Evolutionary conservation across 1,140 invertebrate genomes (phyloP).

Genomic region (Aphaenogaster rudis): DNA sequence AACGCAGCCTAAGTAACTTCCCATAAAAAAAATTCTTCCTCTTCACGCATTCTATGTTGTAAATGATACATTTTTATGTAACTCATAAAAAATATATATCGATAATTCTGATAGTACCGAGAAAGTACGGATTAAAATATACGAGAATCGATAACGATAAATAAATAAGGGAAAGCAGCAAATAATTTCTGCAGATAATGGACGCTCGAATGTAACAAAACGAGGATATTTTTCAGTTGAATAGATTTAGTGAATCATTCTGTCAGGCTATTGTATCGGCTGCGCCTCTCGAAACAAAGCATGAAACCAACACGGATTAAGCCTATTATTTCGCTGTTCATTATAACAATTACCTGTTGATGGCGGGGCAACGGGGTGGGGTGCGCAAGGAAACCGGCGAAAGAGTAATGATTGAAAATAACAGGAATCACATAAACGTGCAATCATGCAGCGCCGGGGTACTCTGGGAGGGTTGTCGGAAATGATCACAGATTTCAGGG

Average conservation of each 20-base stretch:
- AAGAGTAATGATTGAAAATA: constrained; percentile 85
- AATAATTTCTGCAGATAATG: constrained; percentile 20
- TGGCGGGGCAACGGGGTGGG: constrained; percentile 52
- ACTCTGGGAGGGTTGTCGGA: constrained; percentile 69
- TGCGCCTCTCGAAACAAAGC: constrained; percentile 73
- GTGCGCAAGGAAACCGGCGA: constrained; percentile 60
- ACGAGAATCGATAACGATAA: constrained; percentile 10
- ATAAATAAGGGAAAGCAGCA: background rate
- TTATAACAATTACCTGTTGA: constrained; percentile 79
- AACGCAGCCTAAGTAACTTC: background rate
- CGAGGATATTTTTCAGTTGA: constrained; percentile 21
- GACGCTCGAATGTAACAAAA: background rate
- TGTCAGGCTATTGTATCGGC: constrained; percentile 40
- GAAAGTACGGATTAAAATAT: background rate
- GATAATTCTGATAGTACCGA: background rate
- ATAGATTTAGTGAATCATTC: constrained; percentile 59
- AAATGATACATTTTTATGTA: background rate
- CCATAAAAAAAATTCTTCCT: background rate
- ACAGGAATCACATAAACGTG: constrained; percentile 85
- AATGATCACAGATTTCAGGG: constrained; percentile 79
- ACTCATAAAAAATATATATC: background rate
- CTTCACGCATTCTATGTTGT: background rate
- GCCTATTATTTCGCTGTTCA: constrained; percentile 78
- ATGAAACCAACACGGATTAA: constrained; percentile 65
- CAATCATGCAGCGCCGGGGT: constrained; percentile 76